These are phyloP conservation scores for Tachycineta bicolor DNA, from an alignment of 2,113 vertebrate species.

Conservation along the genomic window DNA sequence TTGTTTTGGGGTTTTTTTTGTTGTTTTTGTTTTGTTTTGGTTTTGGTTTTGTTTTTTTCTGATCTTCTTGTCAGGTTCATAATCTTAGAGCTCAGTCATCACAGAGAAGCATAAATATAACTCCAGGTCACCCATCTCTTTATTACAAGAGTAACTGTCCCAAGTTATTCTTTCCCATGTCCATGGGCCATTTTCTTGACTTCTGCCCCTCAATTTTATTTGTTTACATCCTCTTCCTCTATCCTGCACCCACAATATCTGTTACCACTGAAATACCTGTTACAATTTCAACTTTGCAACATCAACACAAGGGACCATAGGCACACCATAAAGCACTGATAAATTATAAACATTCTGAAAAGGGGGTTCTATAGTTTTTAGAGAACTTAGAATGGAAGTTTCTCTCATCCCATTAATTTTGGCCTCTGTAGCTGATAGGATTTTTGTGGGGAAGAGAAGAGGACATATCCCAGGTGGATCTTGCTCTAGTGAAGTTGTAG, in stretches of 20 bases:
- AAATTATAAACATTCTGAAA: background rate
- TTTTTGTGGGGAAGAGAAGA: background rate
- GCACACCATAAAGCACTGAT: background rate
- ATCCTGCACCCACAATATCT: background rate
- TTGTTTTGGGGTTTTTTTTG: no score
- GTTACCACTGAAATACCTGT: background rate
- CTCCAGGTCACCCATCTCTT: background rate
- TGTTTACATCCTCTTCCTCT: background rate
- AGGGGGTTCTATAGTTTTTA: background rate
- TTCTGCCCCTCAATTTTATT: background rate
- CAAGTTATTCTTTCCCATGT: background rate
- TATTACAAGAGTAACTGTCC: background rate
- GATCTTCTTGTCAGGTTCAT: background rate
- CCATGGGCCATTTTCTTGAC: background rate
- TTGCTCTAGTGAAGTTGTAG: background rate
- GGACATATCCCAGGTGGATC: fast-evolving
- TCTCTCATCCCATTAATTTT: background rate
- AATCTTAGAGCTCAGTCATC: background rate
- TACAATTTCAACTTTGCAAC: background rate
- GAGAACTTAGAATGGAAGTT: background rate
- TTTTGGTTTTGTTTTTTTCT: no score
- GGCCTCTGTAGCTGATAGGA: background rate
- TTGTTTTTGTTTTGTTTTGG: no score
- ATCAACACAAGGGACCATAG: background rate
- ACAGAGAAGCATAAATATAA: background rate